phyloP scores from a whole-genome alignment of 2,113 vertebrate genomes.

The Mola mola region DNA sequence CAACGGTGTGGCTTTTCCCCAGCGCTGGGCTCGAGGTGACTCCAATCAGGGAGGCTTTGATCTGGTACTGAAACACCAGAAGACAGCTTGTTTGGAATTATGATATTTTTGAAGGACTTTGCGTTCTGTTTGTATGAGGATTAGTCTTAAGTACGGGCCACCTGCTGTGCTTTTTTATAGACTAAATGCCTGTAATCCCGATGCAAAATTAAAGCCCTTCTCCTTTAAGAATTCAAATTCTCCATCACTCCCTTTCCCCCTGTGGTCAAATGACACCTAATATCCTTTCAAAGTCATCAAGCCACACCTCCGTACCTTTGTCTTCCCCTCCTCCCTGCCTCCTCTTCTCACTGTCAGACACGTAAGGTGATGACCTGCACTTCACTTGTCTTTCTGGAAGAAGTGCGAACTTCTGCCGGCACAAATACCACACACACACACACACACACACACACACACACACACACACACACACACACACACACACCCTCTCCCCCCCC shows the following conservation, averaged over 20 bases:
- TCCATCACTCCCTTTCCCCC: slow-evolving; percentile 22
- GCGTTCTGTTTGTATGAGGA: slow-evolving; percentile 60
- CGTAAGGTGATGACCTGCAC: slow-evolving; percentile 69
- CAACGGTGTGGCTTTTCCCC: slow-evolving; percentile 63
- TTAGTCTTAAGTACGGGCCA: slow-evolving; percentile 62
- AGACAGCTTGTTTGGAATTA: slow-evolving; percentile 63
- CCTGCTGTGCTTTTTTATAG: slow-evolving; percentile 53
- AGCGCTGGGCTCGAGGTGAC: slow-evolving; percentile 36
- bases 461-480: slow-evolving; percentile 19
- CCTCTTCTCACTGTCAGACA: slow-evolving; percentile 40
- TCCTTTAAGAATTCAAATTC: slow-evolving; percentile 44
- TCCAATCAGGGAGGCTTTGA: slow-evolving; percentile 58
- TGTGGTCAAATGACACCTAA: slow-evolving; percentile 43
- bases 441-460: slow-evolving; percentile 31
- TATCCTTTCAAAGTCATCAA: slow-evolving; percentile 60
- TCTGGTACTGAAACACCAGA: slow-evolving; percentile 54
- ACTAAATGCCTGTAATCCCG: slow-evolving; percentile 23
- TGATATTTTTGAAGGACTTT: slow-evolving; percentile 60
- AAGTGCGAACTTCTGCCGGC: slow-evolving; percentile 55
- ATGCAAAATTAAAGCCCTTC: slow-evolving; percentile 32
- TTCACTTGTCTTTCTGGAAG: slow-evolving; percentile 63
- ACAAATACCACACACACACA: slow-evolving; percentile 36
- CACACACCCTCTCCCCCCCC: slow-evolving; percentile 25
- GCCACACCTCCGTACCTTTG: slow-evolving; percentile 51
- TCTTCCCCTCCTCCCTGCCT: slow-evolving; percentile 1